These are phyloP conservation scores for Wasmannia auropunctata DNA, from an alignment of 1,140 invertebrate species.

Conservation along the genomic window DNA sequence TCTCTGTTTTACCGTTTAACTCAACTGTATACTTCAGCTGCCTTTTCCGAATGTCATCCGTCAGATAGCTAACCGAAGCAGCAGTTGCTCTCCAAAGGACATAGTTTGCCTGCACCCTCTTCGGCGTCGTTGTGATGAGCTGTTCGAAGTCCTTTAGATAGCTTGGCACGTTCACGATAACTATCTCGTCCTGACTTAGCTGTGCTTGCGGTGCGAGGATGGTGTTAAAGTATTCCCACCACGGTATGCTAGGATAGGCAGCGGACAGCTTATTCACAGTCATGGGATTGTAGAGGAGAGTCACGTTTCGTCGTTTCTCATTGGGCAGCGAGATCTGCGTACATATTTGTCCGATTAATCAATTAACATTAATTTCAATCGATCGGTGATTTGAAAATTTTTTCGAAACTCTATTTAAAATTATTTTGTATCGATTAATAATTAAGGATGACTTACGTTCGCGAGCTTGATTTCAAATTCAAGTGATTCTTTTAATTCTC, in stretches of 20 bases:
- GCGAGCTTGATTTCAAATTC: conserved; percentile 97
- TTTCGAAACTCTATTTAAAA: not conserved
- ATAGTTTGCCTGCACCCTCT: conserved; percentile 90
- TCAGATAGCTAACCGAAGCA: conserved; percentile 91
- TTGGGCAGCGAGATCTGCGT: conserved; percentile 93
- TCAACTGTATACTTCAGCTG: conserved; percentile 91
- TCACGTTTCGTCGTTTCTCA: conserved; percentile 96
- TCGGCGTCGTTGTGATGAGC: conserved; percentile 86
- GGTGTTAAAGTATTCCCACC: conserved; percentile 93
- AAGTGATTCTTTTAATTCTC: conserved; percentile 93
- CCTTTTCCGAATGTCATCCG: conserved; percentile 89
- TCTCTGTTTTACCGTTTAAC: conserved; percentile 90
- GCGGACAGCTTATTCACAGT: conserved; percentile 90
- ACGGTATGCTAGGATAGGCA: conserved; percentile 91
- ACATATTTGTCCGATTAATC: not conserved
- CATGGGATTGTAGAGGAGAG: conserved; percentile 96
- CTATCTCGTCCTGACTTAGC: conserved; percentile 89
- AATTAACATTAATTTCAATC: conserved; percentile 84
- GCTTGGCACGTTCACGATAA: conserved; percentile 93
- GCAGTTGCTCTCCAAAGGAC: conserved; percentile 89
- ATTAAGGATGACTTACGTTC: conserved; percentile 89
- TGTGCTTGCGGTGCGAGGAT: conserved; percentile 88
- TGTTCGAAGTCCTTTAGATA: conserved; percentile 90
- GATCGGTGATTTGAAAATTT: not conserved
- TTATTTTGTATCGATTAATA: not conserved